A percentile compares a stretch with the other conserved stretches of the same genome.
Conservation (phyloP, 2,113 vertebrate species). For the Heteronetta atricapilla region DNA sequence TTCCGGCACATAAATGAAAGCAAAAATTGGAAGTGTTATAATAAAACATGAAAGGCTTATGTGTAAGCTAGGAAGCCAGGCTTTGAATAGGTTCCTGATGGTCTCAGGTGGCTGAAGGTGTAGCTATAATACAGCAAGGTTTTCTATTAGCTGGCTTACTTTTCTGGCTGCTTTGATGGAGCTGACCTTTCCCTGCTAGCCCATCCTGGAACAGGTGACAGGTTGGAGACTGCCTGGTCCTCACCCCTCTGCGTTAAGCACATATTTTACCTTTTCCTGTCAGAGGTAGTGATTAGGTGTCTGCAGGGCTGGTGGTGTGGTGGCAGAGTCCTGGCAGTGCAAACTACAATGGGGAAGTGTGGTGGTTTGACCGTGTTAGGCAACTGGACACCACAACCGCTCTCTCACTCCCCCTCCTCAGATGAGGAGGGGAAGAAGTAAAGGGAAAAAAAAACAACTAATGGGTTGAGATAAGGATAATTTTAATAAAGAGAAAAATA, state of each 20-base stretch:
- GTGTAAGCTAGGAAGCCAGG: slow-evolving; percentile 63
- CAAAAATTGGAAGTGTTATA: slow-evolving; percentile 66
- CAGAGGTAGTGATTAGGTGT: neutral
- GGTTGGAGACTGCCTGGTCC: neutral
- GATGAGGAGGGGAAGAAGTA: no score
- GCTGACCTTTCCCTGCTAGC: slow-evolving; percentile 23
- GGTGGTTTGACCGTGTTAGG: no score
- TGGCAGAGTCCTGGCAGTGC: neutral
- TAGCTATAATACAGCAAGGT: slow-evolving; percentile 77
- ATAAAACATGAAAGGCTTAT: slow-evolving; percentile 82
- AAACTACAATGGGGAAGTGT: neutral
- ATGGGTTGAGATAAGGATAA: no score
- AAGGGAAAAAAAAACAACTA: no score
- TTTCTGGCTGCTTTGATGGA: slow-evolving; percentile 61
- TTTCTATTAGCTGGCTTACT: slow-evolving; percentile 72
- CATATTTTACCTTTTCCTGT: neutral
- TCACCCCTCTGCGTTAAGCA: neutral
- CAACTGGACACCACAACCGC: no score
- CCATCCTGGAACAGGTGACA: slow-evolving; percentile 5
- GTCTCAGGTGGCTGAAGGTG: slow-evolving; percentile 90
- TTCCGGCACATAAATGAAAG: slow-evolving; percentile 69
- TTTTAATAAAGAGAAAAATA: no score
- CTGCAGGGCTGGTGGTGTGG: neutral
- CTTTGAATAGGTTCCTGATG: slow-evolving; percentile 68
- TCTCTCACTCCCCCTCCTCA: no score